phyloP scores from a whole-genome alignment of 2,113 vertebrate species.

The Eurystomus gularis region DNA sequence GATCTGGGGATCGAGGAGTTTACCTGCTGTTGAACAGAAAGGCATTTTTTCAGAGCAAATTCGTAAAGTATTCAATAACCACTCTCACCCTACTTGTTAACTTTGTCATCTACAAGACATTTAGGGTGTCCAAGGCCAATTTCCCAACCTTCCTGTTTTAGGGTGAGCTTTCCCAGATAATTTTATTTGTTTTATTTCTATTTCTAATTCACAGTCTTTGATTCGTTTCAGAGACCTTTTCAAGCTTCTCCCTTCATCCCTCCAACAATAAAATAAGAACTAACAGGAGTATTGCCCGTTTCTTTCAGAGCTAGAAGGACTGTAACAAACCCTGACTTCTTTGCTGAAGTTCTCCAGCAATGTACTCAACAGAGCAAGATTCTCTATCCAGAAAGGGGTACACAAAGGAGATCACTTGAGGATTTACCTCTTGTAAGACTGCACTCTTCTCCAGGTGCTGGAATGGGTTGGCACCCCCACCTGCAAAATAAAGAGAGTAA shows the following conservation, averaged over 20 bases:
- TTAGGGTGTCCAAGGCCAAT: background rate
- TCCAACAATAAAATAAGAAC: background rate
- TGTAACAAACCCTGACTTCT: background rate
- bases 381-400: background rate
- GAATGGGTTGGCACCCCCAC: slow-evolving; percentile 81
- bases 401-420: background rate
- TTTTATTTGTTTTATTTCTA: background rate
- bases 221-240: background rate
- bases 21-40: background rate
- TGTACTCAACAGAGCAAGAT: background rate
- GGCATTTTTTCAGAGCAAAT: background rate
- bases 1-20: background rate
- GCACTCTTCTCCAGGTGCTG: slow-evolving; percentile 84
- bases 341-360: background rate
- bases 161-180: background rate
- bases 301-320: background rate
- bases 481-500: slow-evolving; percentile 45
- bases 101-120: background rate
- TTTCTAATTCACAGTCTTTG: background rate
- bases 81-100: background rate
- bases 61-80: background rate
- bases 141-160: background rate
- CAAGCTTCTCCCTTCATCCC: background rate
- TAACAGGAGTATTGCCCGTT: rapidly evolving
- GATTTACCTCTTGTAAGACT: slow-evolving; percentile 82